Conservation (phyloP, 1,140 invertebrate species). For the Arctopsyche grandis region DNA sequence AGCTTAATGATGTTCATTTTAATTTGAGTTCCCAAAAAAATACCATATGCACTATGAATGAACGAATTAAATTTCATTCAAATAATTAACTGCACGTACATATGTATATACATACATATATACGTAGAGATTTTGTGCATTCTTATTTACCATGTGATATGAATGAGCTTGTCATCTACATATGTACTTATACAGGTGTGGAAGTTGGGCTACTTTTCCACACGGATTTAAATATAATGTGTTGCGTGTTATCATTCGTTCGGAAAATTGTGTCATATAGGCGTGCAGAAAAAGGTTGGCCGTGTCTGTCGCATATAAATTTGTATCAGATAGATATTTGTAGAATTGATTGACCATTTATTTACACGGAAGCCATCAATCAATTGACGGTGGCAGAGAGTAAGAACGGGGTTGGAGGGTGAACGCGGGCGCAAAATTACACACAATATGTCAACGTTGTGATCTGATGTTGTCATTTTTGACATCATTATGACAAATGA, state of each 20-base stretch:
- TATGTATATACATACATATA: neutral
- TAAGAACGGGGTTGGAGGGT: neutral
- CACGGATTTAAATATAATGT: no score
- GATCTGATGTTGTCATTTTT: slow-evolving; percentile 38
- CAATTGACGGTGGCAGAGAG: neutral
- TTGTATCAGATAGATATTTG: slow-evolving; percentile 27
- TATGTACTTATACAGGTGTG: no score
- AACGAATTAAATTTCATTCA: no score
- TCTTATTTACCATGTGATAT: no score
- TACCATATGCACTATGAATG: no score
- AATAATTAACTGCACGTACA: neutral
- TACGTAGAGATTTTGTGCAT: no score
- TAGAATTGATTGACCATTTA: slow-evolving; percentile 31
- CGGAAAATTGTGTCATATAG: no score
- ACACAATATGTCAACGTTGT: slow-evolving; percentile 31
- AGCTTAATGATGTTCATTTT: no score
- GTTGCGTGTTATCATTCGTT: no score
- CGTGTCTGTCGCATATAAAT: neutral
- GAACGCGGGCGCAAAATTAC: slow-evolving; percentile 4
- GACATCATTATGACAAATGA: slow-evolving; percentile 37
- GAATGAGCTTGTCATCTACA: no score
- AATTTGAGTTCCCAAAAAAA: no score
- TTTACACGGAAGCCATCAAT: slow-evolving; percentile 20
- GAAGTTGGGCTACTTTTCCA: no score
- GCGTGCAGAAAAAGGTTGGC: neutral